A percentile compares a stretch with the other conserved stretches of the same genome.
These are phyloP conservation scores for Oryzias curvinotus DNA, from an alignment of 2,113 vertebrate species.

Conservation along the genomic window DNA sequence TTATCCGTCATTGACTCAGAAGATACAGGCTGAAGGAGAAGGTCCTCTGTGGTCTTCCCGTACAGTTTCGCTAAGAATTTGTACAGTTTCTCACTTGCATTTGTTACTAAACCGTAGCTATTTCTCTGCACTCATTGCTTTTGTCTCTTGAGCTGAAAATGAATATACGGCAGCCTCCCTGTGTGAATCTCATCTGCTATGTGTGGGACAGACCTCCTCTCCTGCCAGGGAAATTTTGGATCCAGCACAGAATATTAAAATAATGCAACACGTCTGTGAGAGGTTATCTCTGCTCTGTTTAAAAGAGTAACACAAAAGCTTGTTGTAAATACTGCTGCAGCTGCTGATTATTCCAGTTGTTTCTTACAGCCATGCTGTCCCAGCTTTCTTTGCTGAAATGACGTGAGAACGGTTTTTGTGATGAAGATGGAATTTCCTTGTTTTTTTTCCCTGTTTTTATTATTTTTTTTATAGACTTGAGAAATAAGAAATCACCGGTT, in stretches of 20 bases:
- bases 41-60: constrained; percentile 44
- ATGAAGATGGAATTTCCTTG: constrained; percentile 25
- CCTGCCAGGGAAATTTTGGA: constrained; percentile 57
- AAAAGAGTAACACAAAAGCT: constrained; percentile 64
- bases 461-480: constrained; percentile 20
- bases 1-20: constrained; percentile 18
- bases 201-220: constrained; percentile 51
- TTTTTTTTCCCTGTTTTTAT: constrained; percentile 31
- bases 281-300: constrained; percentile 65
- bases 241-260: constrained; percentile 43
- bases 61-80: constrained; percentile 50
- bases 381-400: constrained; percentile 43
- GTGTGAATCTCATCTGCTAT: constrained; percentile 35
- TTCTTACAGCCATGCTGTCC: constrained; percentile 55
- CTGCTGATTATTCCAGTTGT: constrained; percentile 40
- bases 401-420: constrained; percentile 25
- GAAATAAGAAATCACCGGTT: constrained; percentile 18
- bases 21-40: constrained; percentile 15
- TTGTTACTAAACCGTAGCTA: constrained; percentile 54
- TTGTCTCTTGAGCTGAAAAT: constrained; percentile 47
- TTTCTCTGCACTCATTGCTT: constrained; percentile 56
- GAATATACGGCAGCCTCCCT: constrained; percentile 29
- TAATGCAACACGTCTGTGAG: constrained; percentile 56
- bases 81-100: constrained; percentile 63
- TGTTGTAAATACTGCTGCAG: constrained; percentile 63